Base-by-base conservation (phyloP, 2,888 invertebrate genomes). In the Choreutis nemorana region DNA sequence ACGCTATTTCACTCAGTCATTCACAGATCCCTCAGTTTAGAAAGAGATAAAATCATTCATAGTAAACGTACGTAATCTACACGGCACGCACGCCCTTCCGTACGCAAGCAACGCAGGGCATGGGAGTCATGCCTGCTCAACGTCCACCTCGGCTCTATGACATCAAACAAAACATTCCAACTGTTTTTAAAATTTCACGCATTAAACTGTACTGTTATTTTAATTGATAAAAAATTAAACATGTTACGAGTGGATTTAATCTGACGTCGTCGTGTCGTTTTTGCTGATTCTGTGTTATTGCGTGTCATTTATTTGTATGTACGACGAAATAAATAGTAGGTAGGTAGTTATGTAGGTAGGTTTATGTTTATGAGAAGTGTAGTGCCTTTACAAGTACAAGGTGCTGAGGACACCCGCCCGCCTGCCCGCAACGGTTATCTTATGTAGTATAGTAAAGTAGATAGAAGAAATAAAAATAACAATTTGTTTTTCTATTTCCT, bases 21-120 rank as follows among this genome's bases (percentile, higher is more conserved):
- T 77, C 77, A 77, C 73, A 72, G 72, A 68, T 64, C 72, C 71
- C 65, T 55, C 50, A 68, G 67, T 75, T 71, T 73, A 77, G 77
- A 78, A 75, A 75, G 77, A 78, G 77, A 78, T 77, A 73, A 77
- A 77, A 75, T 77, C 77, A 78, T 77, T 78, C 77, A 77, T 77
- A 77, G 73, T 75, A 75, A 75, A 75, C 77, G n/a, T n/a, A n/a
- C n/a, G 78, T 77, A 77, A 72, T 73, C 55, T 50, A 45, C 51
- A 50, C 59, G 52, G 54, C 60, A 72, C 75, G 72, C 72, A 73
- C 77, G 73, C 72, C 63, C 70, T 66, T 71, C 68, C 54, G 61
- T 60, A 71, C 71, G 68, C 75, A 75, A 75, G 72, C 60, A 59
- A 71, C 71, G 68, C 75, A 75, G 75, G 72, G 78, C 78, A 78